Percentiles rank a stretch among this genome's conserved stretches.
Conservation (phyloP, 2,888 invertebrate genomes). For the Xestia sexstrigata region DNA sequence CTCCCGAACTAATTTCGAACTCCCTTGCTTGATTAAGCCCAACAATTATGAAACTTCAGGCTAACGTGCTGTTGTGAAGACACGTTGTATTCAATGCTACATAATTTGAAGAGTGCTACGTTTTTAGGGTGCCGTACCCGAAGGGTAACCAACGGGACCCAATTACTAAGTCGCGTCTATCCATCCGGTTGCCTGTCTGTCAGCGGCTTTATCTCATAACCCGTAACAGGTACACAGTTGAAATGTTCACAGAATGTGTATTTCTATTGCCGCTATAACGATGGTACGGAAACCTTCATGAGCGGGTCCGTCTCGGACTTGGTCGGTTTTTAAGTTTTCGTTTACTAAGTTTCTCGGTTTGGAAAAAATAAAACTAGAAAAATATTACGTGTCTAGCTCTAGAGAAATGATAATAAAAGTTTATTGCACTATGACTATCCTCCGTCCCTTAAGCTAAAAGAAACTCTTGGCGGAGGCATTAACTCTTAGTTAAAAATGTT, state of each 20-base stretch:
- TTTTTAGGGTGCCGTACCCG: not conserved
- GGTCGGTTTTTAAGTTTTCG: too few species aligned
- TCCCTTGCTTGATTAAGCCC: slow-evolving; percentile 4
- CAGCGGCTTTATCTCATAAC: too few species aligned
- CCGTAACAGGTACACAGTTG: too few species aligned
- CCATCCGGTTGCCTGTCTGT: too few species aligned
- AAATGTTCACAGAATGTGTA: too few species aligned
- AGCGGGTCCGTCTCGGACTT: too few species aligned
- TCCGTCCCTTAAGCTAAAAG: slow-evolving; percentile 59
- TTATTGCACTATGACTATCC: slow-evolving; percentile 61
- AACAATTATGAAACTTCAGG: slow-evolving; percentile 22
- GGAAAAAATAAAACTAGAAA: slow-evolving; percentile 31
- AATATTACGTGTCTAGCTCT: slow-evolving; percentile 40
- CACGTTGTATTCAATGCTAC: not conserved
- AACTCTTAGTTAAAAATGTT: slow-evolving; percentile 84
- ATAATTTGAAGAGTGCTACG: not conserved
- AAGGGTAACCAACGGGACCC: too few species aligned
- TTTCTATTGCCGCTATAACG: too few species aligned
- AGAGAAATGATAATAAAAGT: slow-evolving; percentile 60
- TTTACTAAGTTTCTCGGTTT: not conserved
- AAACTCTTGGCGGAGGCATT: slow-evolving; percentile 71
- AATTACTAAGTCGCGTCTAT: too few species aligned
- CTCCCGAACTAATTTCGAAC: slow-evolving; percentile 5
- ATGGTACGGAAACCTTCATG: too few species aligned
- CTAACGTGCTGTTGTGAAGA: not conserved